Evolutionary conservation across 2,113 vertebrate genomes (phyloP).

Genomic region (Zapornia atra): DNA sequence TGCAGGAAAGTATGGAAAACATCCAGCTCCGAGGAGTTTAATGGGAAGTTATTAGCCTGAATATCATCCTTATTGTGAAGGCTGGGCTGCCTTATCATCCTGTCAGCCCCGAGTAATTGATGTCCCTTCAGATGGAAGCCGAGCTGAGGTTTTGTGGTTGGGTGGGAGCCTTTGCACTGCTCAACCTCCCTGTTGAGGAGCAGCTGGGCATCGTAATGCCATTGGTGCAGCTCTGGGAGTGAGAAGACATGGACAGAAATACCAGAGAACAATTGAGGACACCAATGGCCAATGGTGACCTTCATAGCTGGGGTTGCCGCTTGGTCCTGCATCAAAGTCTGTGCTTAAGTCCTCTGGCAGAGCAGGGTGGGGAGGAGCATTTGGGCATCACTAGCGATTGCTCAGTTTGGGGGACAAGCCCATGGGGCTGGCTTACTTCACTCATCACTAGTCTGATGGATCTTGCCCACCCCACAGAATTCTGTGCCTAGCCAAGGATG

Average conservation of each 20-base stretch:
- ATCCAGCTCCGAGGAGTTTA: slow-evolving; percentile 49
- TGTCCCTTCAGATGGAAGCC: slow-evolving; percentile 49
- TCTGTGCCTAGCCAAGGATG: not conserved
- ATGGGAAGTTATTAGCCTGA: slow-evolving; percentile 67
- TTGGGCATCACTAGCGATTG: fast-evolving
- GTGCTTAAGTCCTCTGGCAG: fast-evolving
- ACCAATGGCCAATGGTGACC: fast-evolving
- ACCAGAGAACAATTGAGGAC: not conserved
- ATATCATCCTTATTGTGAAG: slow-evolving; percentile 57
- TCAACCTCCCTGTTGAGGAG: slow-evolving; percentile 52
- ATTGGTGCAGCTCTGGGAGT: not conserved
- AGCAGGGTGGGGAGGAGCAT: not conserved
- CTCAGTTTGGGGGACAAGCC: not conserved
- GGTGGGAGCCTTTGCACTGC: slow-evolving; percentile 41
- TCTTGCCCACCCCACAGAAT: not conserved
- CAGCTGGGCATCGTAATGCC: not conserved
- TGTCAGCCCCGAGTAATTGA: slow-evolving; percentile 73
- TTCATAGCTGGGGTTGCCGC: not conserved
- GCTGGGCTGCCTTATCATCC: slow-evolving; percentile 39
- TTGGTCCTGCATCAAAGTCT: not conserved
- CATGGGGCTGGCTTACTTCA: not conserved
- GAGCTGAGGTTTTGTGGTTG: slow-evolving; percentile 67
- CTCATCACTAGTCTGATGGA: not conserved
- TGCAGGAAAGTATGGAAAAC: slow-evolving; percentile 36
- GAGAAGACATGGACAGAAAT: not conserved